These are phyloP conservation scores for Tor tambroides DNA, from an alignment of 2,113 vertebrate genomes.

Conservation along the genomic window DNA sequence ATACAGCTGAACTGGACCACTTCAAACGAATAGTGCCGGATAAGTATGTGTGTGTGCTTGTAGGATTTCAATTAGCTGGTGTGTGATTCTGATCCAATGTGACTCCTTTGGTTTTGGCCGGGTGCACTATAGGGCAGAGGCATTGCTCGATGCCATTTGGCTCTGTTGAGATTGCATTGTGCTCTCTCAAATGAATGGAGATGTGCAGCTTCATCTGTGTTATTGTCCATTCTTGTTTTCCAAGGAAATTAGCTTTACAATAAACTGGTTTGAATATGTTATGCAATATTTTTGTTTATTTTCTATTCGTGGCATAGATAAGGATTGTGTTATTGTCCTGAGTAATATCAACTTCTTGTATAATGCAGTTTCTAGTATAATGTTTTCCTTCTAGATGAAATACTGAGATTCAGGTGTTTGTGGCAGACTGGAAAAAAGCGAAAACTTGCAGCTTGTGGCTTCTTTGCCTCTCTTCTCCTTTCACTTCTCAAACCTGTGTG, in stretches of 20 bases:
- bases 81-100: slow-evolving; percentile 48
- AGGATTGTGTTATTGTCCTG: not conserved
- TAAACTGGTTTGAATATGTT: not conserved
- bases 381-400: not conserved
- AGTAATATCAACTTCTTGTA: not conserved
- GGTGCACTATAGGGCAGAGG: slow-evolving; percentile 14
- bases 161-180: slow-evolving; percentile 43
- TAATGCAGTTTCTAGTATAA: not conserved
- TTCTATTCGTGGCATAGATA: not conserved
- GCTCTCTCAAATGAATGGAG: slow-evolving; percentile 22
- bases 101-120: slow-evolving; percentile 45
- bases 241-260: not conserved
- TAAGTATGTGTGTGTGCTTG: slow-evolving; percentile 49
- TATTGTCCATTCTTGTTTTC: not conserved
- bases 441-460: slow-evolving; percentile 17
- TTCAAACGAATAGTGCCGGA: slow-evolving; percentile 60
- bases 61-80: slow-evolving; percentile 56
- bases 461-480: slow-evolving; percentile 18
- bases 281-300: not conserved
- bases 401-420: slow-evolving; percentile 2
- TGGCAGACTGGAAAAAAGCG: slow-evolving; percentile 44
- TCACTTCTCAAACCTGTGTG: slow-evolving; percentile 29
- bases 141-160: slow-evolving; percentile 38
- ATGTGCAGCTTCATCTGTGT: not conserved
- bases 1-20: slow-evolving; percentile 58